Evolutionary conservation across 1,140 invertebrate genomes (phyloP).

Genomic region (Dreissena rostriformis): DNA sequence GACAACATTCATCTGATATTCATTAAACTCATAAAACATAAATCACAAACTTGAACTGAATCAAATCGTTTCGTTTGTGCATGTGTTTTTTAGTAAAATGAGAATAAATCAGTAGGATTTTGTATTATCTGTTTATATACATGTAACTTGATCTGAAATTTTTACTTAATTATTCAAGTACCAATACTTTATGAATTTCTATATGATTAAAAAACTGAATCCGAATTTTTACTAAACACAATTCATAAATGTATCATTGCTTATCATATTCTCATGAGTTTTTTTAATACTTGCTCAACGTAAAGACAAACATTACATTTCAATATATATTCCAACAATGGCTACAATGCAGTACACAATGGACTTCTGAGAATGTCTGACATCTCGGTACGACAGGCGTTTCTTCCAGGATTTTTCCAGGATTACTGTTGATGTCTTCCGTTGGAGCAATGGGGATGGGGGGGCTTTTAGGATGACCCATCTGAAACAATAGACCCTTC

Average conservation of each 20-base stretch:
- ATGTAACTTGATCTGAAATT: too few relatives aligned
- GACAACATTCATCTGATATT: neutral
- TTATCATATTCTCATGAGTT: too few relatives aligned
- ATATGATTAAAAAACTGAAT: too few relatives aligned
- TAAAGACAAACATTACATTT: neutral
- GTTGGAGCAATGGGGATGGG: neutral
- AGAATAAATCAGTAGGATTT: too few relatives aligned
- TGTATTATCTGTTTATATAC: too few relatives aligned
- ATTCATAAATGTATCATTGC: too few relatives aligned
- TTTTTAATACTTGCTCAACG: too few relatives aligned
- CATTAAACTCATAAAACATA: neutral
- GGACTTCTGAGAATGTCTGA: constrained; percentile 15
- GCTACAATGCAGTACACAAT: neutral
- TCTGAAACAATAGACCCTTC: neutral
- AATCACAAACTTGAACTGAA: neutral
- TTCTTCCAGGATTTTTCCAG: constrained; percentile 53
- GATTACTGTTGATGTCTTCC: constrained; percentile 21
- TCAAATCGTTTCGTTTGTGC: too few relatives aligned
- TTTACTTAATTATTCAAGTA: too few relatives aligned
- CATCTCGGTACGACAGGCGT: constrained; percentile 38
- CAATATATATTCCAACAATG: neutral
- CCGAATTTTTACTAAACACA: too few relatives aligned
- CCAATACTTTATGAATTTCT: too few relatives aligned
- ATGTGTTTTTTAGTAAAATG: too few relatives aligned
- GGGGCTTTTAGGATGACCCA: constrained; percentile 9